phyloP scores from a whole-genome alignment of 2,888 invertebrate species.

The Agrochola circellaris region DNA sequence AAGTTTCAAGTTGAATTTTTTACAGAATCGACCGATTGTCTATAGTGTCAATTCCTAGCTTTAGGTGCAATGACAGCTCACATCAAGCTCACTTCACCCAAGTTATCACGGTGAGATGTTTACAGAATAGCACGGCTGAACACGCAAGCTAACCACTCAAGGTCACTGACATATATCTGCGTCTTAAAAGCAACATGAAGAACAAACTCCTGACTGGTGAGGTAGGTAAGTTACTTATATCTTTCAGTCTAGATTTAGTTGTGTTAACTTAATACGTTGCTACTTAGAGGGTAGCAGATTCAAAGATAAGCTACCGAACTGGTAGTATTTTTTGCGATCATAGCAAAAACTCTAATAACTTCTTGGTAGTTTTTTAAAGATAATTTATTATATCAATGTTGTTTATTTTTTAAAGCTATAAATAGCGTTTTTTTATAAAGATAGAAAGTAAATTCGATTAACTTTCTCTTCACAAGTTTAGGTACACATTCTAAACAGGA shows the following conservation, averaged over 20 bases:
- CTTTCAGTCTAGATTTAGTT: neutral
- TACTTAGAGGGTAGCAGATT: slow-evolving; percentile 17
- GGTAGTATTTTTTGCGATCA: slow-evolving; percentile 26
- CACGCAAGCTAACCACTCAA: too few relatives aligned
- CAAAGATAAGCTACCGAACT: slow-evolving; percentile 11
- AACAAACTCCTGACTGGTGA: neutral
- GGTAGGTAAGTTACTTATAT: neutral
- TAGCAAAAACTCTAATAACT: slow-evolving; percentile 32
- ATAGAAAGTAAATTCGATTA: slow-evolving; percentile 38
- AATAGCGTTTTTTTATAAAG: neutral
- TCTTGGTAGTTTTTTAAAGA: slow-evolving; percentile 37
- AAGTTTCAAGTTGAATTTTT: too few relatives aligned
- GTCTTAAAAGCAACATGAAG: neutral
- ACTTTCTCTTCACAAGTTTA: slow-evolving; percentile 47
- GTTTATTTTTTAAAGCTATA: slow-evolving; percentile 20
- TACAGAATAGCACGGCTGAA: too few relatives aligned
- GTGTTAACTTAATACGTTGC: neutral
- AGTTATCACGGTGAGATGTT: too few relatives aligned
- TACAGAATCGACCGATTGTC: too few relatives aligned
- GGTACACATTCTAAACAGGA: slow-evolving; percentile 13
- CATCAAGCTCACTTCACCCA: too few relatives aligned
- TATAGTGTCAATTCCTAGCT: too few relatives aligned
- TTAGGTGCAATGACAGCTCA: too few relatives aligned
- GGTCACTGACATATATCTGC: too few relatives aligned
- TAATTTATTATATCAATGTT: slow-evolving; percentile 16